Evolutionary conservation across 2,113 vertebrate species (phyloP), one percentile per base, ranked within the genome.

Genomic region (Lanius ludovicianus): DNA sequence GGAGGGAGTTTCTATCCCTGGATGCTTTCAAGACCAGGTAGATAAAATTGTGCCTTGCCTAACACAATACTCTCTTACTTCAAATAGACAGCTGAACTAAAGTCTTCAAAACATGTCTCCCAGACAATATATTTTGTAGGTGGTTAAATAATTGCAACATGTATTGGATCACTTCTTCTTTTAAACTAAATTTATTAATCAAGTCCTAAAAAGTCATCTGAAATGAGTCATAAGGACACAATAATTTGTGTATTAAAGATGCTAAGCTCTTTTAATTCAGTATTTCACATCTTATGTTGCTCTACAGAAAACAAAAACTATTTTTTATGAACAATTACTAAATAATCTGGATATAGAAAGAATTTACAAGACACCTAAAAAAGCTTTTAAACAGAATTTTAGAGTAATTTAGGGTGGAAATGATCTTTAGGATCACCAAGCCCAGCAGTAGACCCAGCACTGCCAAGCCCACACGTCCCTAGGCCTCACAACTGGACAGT

Each of bases 261-360:
- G 13, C 17, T 46, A 75, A 67, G 2, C 3, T 4, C 15, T 28
- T 67, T 47, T 9, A 67, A 10, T 69, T 56, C 28, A 49, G 8
- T n/a, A 39, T 6, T 74, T 33, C 0, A 0, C 35, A 31, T 21
- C 9, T 35, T 30, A 28, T 12, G 7, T 10, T 55, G 9, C 13
- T 78, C 39, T 33, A 35, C 3, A 35, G 13, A n/a, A 80, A 60
- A 2, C 6, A 41, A 13, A 50, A 50, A 20, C 9, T 33, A 6
- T 20, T 11, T 89, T 30, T 50, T 22, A 33, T 62, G 9, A 62
- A 46, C 4, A 49, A 33, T 31, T 75, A 22, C 3, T 44, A 30
- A 77, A 69, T 28, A 80, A 47, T 70, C 4, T 52, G 22, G 27
- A 71, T 47, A 23, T 75, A 67, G 11, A 52, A 68, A 4, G 24